Evolutionary conservation across 2,888 invertebrate species (phyloP), one percentile per base, ranked within the genome.

Genomic region (Lasioglossum leucozonium): DNA sequence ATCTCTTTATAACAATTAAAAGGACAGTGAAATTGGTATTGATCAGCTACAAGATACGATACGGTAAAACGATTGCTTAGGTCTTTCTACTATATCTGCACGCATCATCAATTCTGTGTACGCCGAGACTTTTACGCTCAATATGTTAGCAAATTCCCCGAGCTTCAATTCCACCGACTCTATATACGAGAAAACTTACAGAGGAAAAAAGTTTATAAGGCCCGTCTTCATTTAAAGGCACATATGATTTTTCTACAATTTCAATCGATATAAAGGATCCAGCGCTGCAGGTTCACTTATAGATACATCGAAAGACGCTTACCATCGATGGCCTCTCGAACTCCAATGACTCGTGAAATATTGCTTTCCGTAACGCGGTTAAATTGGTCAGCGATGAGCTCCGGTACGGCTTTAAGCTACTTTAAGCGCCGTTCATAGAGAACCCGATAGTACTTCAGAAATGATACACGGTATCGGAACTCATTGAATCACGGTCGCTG

Each of bases 311-410:
- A 67, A 79, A 22, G 51, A 51, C 69, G 62, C 40, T 69, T 47
- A 2, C 58, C 58, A 47, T 51, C 55, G 74, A 79, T 44, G 44
- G 71, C 30, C 77, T 55, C 78, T 79, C 65, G 81, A 79, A 67
- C 42, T 74, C 44, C 78, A 74, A 55, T 74, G 74, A 75, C 71
- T 85, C 85, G 84, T 85, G 84, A 85, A 85, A 85, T 80, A 84
- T 84, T 80, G 84, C 74, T 65, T 81, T 47, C 67, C 79, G 72
- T 77, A 84, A 81, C 72, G 71, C 72, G 84, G 84, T 80, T 85
- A 83, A 85, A 84, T 80, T 74, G 79, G 80, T 84, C 77, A 79
- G 79, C 42, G 40, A 67, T 42, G 69, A 67, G 51, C 40, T 72
- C 44, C 69, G 67, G 30, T 51, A 44, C 71, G 37, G 51, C 42